These are phyloP conservation scores for Ochropleura leucogaster DNA, from an alignment of 2,888 invertebrate genomes.

Conservation along the genomic window DNA sequence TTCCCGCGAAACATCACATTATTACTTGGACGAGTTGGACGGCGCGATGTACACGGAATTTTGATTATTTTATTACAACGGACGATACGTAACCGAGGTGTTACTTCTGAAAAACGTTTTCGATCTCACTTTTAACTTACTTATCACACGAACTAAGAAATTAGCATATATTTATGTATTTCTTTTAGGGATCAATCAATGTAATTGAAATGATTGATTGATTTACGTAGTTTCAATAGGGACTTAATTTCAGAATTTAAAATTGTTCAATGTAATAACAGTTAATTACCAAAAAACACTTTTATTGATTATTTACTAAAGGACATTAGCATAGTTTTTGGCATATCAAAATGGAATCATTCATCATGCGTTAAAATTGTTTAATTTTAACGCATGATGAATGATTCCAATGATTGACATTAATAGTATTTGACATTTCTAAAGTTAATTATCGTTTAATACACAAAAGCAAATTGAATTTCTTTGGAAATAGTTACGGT, in stretches of 20 bases:
- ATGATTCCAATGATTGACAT: too few relatives aligned
- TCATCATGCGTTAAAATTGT: conserved; percentile 22
- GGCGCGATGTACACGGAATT: conserved; percentile 81
- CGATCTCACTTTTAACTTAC: background rate
- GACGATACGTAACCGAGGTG: conserved; percentile 33
- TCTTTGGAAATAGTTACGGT: conserved; percentile 1
- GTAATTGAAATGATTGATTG: background rate
- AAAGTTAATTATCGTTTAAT: conserved; percentile 30
- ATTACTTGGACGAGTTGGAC: conserved; percentile 84
- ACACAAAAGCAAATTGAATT: conserved; percentile 33
- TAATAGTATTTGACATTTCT: conserved; percentile 10
- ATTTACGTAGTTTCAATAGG: background rate
- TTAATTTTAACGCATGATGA: too few relatives aligned
- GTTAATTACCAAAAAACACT: background rate
- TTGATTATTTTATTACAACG: conserved; percentile 83
- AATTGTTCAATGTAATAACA: background rate
- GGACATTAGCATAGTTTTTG: background rate
- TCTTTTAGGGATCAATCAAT: background rate
- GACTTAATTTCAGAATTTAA: background rate
- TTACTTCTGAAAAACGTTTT: conserved; percentile 5
- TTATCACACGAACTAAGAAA: background rate
- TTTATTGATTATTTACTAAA: background rate
- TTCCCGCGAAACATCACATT: conserved; percentile 88
- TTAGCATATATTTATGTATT: background rate
- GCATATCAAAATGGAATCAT: background rate